A percentile compares a stretch with the other conserved stretches of the same genome.
Evolutionary conservation across 2,113 vertebrate species (phyloP).

Genomic region (Progne subis): DNA sequence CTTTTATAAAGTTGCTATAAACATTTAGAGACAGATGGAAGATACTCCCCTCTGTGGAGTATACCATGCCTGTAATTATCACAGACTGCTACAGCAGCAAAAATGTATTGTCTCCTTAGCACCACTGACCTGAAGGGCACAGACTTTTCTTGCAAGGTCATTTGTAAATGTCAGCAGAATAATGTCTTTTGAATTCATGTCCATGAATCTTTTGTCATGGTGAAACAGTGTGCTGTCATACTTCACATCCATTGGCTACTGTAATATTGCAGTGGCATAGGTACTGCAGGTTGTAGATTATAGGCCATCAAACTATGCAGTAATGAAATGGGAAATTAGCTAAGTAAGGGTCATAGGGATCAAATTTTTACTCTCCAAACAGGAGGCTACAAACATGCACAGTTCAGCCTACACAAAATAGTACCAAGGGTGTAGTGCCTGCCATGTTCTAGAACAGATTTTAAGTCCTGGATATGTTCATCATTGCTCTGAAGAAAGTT

Average conservation of each 20-base stretch:
- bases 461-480: background rate
- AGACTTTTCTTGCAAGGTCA: background rate
- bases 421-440: background rate
- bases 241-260: background rate
- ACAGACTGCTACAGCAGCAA: background rate
- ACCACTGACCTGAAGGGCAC: background rate
- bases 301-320: background rate
- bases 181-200: background rate
- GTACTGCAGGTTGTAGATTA: background rate
- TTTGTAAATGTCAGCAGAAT: background rate
- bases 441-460: background rate
- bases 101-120: background rate
- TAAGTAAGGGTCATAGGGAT: background rate
- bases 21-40: background rate
- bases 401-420: background rate
- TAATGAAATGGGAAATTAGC: background rate
- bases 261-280: background rate
- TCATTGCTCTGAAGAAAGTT: background rate
- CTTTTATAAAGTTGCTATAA: background rate
- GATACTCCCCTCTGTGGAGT: background rate
- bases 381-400: background rate
- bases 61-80: background rate
- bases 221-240: background rate
- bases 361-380: background rate
- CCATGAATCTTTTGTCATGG: background rate